Evolutionary conservation across 2,113 vertebrate genomes (phyloP), one percentile per base, ranked within the genome.

Genomic region (Pungitius pungitius): DNA sequence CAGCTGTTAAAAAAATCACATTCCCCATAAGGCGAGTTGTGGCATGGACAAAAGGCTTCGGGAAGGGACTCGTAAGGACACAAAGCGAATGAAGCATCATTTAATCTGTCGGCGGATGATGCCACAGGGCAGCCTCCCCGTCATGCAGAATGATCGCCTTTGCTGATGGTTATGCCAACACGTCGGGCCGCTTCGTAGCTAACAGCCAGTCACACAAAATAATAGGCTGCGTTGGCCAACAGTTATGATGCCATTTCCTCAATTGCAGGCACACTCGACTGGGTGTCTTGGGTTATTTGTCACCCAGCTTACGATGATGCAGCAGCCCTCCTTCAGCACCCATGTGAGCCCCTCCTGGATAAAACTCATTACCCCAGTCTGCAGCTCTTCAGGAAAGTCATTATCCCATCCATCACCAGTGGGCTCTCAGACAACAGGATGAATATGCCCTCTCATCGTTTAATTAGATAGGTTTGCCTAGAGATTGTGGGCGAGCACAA

Each of bases 321-420:
- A 63, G 73, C 73, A 57, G 81, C 63, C 84, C 88, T 89, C 86
- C 77, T 86, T 64, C 65, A 86, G 87, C 60, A 81, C 79, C 87
- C 78, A 35, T 66, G 76, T 66, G 73, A 88, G 87, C 84, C 85
- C 88, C 90, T 92, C 88, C 77, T 90, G 91, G 89, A 91, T 91
- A 89, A 93, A 92, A 92, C 91, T 94, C 93, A 94, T 94, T 94
- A 94, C 93, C 91, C 90, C 85, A 90, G 89, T 84, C 91, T 91
- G 90, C 90, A 89, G 91, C 92, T 92, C 91, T 91, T 93, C 91
- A 90, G 85, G 87, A 92, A 93, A 93, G 89, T 93, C 91, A 93
- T 94, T 94, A 93, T 92, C 88, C 87, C 77, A 91, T 91, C 92
- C 91, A 85, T 91, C 91, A 90, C 81, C 85, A 82, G 85, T 81